These are phyloP conservation scores for Drosophila seguyi DNA, from an alignment of 1,140 invertebrate species.

Conservation along the genomic window DNA sequence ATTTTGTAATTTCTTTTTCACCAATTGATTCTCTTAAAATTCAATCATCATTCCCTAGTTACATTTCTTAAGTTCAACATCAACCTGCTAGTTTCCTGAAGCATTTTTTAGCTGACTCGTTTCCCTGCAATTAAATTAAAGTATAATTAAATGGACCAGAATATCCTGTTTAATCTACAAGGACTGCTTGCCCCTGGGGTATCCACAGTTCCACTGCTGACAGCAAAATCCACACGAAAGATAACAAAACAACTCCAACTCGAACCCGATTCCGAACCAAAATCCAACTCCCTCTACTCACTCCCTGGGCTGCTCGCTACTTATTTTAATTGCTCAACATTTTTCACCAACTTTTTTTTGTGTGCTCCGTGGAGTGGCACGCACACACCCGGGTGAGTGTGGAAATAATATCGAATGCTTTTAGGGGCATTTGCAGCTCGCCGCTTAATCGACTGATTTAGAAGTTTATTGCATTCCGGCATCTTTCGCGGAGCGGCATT, in stretches of 20 bases:
- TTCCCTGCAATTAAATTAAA: slow-evolving; percentile 38
- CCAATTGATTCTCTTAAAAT: background rate
- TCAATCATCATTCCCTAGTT: background rate
- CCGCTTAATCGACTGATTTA: slow-evolving; percentile 81
- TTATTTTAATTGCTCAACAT: slow-evolving; percentile 82
- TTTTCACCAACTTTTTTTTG: slow-evolving; percentile 70
- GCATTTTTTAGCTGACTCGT: background rate
- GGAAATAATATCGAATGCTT: slow-evolving; percentile 39
- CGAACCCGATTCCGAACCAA: too few relatives aligned
- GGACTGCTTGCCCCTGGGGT: background rate
- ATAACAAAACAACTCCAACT: slow-evolving; percentile 29
- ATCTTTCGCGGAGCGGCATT: slow-evolving; percentile 22
- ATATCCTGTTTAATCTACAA: slow-evolving; percentile 15
- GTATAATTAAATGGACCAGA: slow-evolving; percentile 31
- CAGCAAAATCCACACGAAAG: slow-evolving; percentile 63
- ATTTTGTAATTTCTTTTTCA: background rate
- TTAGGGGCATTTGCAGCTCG: slow-evolving; percentile 66
- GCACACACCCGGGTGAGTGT: background rate
- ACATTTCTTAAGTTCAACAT: background rate
- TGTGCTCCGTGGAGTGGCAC: background rate
- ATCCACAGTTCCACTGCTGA: slow-evolving; percentile 40
- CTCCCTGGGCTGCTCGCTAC: slow-evolving; percentile 48
- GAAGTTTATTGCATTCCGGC: slow-evolving; percentile 79
- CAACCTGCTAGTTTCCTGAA: background rate
- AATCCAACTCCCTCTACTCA: slow-evolving; percentile 30